Evolutionary conservation across 1,140 invertebrate species (phyloP).

Genomic region (Bombus polaris): DNA sequence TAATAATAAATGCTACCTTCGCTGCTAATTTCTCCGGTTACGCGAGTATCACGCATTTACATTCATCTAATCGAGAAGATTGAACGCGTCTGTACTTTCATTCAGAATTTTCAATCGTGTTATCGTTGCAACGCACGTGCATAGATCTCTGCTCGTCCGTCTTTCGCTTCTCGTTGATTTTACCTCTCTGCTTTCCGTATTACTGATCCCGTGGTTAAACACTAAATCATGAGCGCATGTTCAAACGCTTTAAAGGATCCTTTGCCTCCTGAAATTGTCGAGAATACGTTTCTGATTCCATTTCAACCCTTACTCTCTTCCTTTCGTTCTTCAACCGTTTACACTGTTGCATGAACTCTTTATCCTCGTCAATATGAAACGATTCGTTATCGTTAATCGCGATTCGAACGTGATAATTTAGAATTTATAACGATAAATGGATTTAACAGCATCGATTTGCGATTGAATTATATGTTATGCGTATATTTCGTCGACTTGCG

Average conservation of each 20-base stretch:
- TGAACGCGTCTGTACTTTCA: no score
- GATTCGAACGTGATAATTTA: no score
- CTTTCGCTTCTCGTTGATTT: background rate
- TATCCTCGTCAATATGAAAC: background rate
- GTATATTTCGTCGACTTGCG: no score
- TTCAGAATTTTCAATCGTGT: background rate
- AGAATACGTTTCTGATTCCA: background rate
- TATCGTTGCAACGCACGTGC: background rate
- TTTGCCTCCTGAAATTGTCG: background rate
- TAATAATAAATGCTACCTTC: conserved; percentile 4
- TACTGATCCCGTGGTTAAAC: conserved; percentile 19
- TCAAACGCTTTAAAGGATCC: conserved; percentile 23
- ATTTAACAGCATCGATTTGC: no score
- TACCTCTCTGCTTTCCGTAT: background rate
- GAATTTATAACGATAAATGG: no score
- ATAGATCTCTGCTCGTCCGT: background rate
- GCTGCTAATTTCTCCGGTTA: background rate
- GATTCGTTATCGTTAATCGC: background rate
- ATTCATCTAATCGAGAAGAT: background rate
- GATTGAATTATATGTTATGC: no score
- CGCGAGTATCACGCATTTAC: background rate
- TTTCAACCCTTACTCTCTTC: background rate
- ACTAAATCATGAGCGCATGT: conserved; percentile 16
- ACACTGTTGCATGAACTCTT: background rate
- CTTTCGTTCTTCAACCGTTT: background rate